Percentiles rank a stretch among this genome's conserved stretches.
Conservation (phyloP, 2,888 invertebrate species). For the Pammene aurita region DNA sequence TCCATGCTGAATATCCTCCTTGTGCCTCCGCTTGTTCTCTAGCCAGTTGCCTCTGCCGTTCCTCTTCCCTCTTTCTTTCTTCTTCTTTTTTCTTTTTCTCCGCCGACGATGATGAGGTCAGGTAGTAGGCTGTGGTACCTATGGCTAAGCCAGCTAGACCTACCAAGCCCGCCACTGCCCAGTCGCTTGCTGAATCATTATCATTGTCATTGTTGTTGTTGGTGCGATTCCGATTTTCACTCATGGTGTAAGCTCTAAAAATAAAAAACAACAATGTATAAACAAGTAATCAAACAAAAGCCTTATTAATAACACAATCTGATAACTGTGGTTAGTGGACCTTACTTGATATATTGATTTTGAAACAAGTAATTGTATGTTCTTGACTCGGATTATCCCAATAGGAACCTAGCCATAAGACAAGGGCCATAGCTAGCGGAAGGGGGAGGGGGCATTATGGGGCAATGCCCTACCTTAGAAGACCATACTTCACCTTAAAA, state of each 20-base stretch:
- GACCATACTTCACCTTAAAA: too few relatives aligned
- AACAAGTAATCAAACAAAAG: background rate
- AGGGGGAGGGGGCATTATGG: too few relatives aligned
- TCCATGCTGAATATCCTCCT: background rate
- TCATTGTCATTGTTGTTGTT: background rate
- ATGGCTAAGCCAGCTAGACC: slow-evolving; percentile 26
- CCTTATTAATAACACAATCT: background rate
- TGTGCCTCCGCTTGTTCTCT: background rate
- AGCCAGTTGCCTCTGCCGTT: background rate
- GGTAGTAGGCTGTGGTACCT: slow-evolving; percentile 38
- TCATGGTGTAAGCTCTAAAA: slow-evolving; percentile 16
- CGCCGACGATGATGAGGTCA: slow-evolving; percentile 9
- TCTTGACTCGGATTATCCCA: too few relatives aligned
- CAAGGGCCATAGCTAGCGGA: too few relatives aligned
- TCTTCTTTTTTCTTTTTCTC: slow-evolving; percentile 2
- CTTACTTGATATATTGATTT: too few relatives aligned
- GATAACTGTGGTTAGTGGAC: too few relatives aligned
- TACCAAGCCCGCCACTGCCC: slow-evolving; percentile 36
- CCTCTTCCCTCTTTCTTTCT: background rate
- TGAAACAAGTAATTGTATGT: too few relatives aligned
- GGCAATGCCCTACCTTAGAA: too few relatives aligned
- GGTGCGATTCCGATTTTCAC: slow-evolving; percentile 7
- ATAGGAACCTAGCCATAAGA: too few relatives aligned
- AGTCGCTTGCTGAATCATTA: slow-evolving; percentile 6
- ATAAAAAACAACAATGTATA: background rate